Evolutionary conservation across 2,888 invertebrate genomes (phyloP), one percentile per base, ranked within the genome.

Genomic region (Philaethria dido): DNA sequence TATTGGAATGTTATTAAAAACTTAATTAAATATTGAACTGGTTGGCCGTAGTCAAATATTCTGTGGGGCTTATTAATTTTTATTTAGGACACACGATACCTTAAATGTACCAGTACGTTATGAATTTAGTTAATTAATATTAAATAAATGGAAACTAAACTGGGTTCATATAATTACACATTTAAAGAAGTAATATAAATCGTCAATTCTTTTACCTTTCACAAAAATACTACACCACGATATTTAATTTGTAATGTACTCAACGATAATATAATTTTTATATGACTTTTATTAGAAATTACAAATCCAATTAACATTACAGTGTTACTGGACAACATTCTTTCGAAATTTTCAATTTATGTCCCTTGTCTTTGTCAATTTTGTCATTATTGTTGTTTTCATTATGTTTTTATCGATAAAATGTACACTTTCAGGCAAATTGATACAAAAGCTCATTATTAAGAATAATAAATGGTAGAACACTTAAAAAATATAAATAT

Each of bases 361-460:
- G 22, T 50, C 48, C 48, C 48, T 25, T 50, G 48, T 50, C 25
- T 14, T 50, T n/a, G 25, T 50, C 25, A 50, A 50, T 50, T 48
- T 50, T 50, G n/a, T 8, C 25, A 8, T n/a, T 48, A 48, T 48
- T 48, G n/a, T 25, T 48, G 14, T 48, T 22, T 9, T 48, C 48
- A 48, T 48, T 25, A 48, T 25, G 25, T 22, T 48, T 22, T 48
- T 50, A 22, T 50, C 48, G 48, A 50, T 22, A 50, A 50, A 22
- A 25, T 22, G 22, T 22, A 48, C 2, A 14, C 5, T 20, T 13
- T 20, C 1, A 20, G 20, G 5, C 13, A 20, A 25, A 5, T n/a
- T 29, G 6, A 29, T 29, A 29, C 29, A 3, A 4, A 29, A 29
- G 29, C 29, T 29, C n/a, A n/a, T n/a, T n/a, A n/a, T n/a, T n/a